phyloP scores from a whole-genome alignment of 2,113 vertebrate species.

The Rana temporaria region DNA sequence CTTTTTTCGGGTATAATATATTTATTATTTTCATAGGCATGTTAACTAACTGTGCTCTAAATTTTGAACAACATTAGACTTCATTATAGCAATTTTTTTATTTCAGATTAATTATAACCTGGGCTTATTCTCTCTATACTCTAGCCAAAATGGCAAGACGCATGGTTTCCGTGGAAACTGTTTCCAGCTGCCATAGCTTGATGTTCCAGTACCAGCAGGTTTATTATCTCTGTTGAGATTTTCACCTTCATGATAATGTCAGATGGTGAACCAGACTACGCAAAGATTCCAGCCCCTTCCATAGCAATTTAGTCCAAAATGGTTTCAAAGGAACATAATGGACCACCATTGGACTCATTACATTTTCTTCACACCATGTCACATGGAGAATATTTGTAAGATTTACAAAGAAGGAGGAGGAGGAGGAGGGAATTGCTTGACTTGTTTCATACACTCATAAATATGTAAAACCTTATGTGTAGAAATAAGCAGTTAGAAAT shows the following conservation, averaged over 20 bases:
- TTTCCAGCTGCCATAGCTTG: constrained; percentile 46
- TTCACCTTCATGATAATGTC: constrained; percentile 56
- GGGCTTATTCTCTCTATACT: constrained; percentile 36
- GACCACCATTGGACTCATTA: constrained; percentile 43
- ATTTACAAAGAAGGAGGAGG: not conserved
- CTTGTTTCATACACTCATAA: constrained; percentile 43
- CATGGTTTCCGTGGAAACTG: constrained; percentile 49
- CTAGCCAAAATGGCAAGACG: constrained; percentile 52
- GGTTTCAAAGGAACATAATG: constrained; percentile 39
- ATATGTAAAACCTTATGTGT: constrained; percentile 51
- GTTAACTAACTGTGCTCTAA: no score
- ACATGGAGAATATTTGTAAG: constrained; percentile 10
- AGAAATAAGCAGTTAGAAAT: constrained; percentile 33
- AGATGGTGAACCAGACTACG: constrained; percentile 16
- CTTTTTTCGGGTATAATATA: no score
- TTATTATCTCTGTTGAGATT: constrained; percentile 53
- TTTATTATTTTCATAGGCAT: no score
- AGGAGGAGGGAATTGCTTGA: constrained; percentile 39
- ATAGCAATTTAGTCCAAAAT: constrained; percentile 32
- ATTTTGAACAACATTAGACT: no score
- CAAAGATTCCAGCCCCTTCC: constrained; percentile 26
- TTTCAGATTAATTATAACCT: constrained; percentile 43
- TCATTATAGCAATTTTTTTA: constrained; percentile 23
- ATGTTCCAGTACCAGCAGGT: constrained; percentile 48
- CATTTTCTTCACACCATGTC: constrained; percentile 44